A percentile compares a stretch with the other conserved stretches of the same genome.
Conservation (phyloP, 2,888 invertebrate genomes). For the Dyspetes luteomarginatus region DNA sequence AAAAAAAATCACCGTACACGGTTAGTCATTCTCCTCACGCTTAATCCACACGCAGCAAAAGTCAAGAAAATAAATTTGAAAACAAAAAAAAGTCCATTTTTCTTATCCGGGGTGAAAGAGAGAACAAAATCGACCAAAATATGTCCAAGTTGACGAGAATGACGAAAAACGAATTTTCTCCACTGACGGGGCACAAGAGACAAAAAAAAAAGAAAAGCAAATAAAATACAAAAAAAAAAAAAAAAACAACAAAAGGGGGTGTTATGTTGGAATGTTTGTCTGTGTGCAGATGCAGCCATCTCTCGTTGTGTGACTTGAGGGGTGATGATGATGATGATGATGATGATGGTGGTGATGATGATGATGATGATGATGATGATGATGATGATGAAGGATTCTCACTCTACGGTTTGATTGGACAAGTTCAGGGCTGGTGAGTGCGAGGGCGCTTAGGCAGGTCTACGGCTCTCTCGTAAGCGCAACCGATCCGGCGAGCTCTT, state of each 20-base stretch:
- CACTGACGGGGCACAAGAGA: constrained; percentile 58
- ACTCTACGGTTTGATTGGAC: constrained; percentile 73
- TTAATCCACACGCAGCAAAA: constrained; percentile 71
- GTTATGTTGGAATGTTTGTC: constrained; percentile 84
- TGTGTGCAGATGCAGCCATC: constrained; percentile 84
- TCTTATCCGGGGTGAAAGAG: constrained; percentile 24
- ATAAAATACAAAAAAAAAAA: constrained; percentile 51
- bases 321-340: constrained; percentile 76
- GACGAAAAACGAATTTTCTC: constrained; percentile 44
- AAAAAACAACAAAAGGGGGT: constrained; percentile 74
- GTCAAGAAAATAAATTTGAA: constrained; percentile 13
- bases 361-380: constrained; percentile 68
- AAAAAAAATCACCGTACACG: constrained; percentile 70
- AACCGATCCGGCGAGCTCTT: constrained; percentile 49
- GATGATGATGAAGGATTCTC: constrained; percentile 72
- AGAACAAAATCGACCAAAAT: constrained; percentile 50
- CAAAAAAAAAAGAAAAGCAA: constrained; percentile 54
- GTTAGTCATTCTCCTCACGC: constrained; percentile 72
- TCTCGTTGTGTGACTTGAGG: constrained; percentile 82
- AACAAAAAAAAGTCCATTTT: constrained; percentile 38
- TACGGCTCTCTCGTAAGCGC: constrained; percentile 72
- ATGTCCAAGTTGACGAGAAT: constrained; percentile 39
- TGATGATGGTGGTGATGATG: constrained; percentile 41
- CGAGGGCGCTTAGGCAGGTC: constrained; percentile 80
- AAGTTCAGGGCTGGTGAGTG: constrained; percentile 78